Base-by-base conservation (phyloP, 2,797 vertebrate species). In the Acanthurus tractus region DNA sequence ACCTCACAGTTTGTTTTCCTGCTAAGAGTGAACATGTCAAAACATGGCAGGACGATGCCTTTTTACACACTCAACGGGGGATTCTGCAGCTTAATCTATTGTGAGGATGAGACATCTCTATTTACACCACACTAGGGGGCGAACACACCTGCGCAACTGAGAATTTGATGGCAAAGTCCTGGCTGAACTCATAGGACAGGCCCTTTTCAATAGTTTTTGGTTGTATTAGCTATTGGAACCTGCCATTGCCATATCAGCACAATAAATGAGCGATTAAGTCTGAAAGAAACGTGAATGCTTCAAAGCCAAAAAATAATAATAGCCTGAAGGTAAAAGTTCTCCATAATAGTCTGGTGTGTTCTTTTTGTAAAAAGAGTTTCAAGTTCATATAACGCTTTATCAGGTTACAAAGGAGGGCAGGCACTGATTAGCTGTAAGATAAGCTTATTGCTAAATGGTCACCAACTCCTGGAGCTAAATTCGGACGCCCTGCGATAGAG, bases 401-500 rank as follows among this genome's bases (percentile, higher is more conserved):
- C 65, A 53, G 46, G 74, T 65, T 64, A 75, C 50, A 67, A 55
- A 58, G 40, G 25, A 86, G 53, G 13, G 36, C 63, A 45, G 11
- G 65, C 62, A 54, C 38, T 72, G 65, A 76, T 85, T 49, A 61
- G 48, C 40, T 46, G 1, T 17, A 45, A 61, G 81, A 87, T 85
- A 74, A 85, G 29, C 23, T 48, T 53, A 72, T 80, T 34, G 10
- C 50, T 55, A 52, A 81, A 74, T 72, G 70, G 49, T 72, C 81
- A 72, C 44, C 10, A 34, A 49, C 58, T 74, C 62, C 62, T 15
- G 1, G 62, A 81, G 70, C 63, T 70, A 14, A 67, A 78, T 56
- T 45, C n/a, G 12, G 22, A 54, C 2, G 3, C 15, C 17, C 48
- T 6, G 2, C 53, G 2, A 52, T 56, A 44, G 45, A 23, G 40